phyloP scores from a whole-genome alignment of 92 coral and sea anemone genomes.

The Zoanthus sociatus region DNA sequence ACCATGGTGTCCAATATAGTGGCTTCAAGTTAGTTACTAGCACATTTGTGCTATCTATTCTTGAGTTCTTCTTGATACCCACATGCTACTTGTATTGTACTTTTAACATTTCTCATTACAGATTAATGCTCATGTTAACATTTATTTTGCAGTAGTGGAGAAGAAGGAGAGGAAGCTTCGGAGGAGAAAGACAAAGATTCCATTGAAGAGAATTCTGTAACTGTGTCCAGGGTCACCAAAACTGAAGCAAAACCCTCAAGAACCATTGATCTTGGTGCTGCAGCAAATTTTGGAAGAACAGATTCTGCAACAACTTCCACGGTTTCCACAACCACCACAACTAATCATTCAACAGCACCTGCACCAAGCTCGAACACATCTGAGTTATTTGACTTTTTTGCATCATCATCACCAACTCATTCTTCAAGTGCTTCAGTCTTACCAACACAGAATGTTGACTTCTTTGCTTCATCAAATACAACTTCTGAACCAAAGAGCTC shows the following conservation, averaged over 20 bases:
- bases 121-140: too few species aligned
- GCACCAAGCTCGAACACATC: slow-evolving; percentile 52
- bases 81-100: too few species aligned
- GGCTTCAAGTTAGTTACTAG: too few species aligned
- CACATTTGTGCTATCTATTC: too few species aligned
- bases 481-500: slow-evolving; percentile 1
- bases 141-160: slow-evolving; percentile 52
- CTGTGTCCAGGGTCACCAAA: slow-evolving; percentile 50
- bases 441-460: slow-evolving; percentile 50
- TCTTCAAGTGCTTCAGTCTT: slow-evolving; percentile 43
- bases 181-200: slow-evolving; percentile 82
- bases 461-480: slow-evolving; percentile 35
- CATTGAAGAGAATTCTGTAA: slow-evolving; percentile 61
- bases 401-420: slow-evolving; percentile 56
- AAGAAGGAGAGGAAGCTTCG: slow-evolving; percentile 92
- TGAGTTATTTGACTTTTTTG: slow-evolving; percentile 86
- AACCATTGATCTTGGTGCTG: slow-evolving; percentile 94
- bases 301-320: slow-evolving; percentile 20
- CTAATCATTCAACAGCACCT: slow-evolving; percentile 54
- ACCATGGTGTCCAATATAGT: too few species aligned
- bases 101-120: not conserved
- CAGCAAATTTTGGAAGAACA: slow-evolving; percentile 75
- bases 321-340: slow-evolving; percentile 22
- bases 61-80: too few species aligned
- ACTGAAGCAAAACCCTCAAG: slow-evolving; percentile 66